These are phyloP conservation scores for Chaetodon auriga DNA, from an alignment of 2,113 vertebrate species.

Conservation along the genomic window DNA sequence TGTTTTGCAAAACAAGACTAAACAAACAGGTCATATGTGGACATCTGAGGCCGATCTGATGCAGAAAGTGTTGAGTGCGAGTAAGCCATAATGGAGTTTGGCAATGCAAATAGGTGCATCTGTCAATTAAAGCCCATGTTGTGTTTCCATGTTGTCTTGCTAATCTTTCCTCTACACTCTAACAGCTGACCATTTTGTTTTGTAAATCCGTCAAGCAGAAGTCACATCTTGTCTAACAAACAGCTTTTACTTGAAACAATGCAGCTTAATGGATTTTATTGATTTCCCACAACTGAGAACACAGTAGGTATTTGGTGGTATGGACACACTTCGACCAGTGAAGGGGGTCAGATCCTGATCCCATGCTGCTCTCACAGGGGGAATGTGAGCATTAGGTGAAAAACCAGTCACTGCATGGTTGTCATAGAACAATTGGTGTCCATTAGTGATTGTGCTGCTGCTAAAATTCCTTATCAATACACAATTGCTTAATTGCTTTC, in stretches of 20 bases:
- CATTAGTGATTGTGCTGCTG: conserved; percentile 9
- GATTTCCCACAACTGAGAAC: conserved; percentile 63
- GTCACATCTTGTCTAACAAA: conserved; percentile 64
- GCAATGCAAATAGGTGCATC: conserved; percentile 28
- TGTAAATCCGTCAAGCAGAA: conserved; percentile 60
- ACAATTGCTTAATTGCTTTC: conserved; percentile 22
- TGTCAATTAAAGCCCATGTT: conserved; percentile 33
- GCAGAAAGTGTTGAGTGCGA: not conserved
- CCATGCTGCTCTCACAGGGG: conserved; percentile 20
- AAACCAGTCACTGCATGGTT: conserved; percentile 5
- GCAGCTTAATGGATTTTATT: conserved; percentile 72
- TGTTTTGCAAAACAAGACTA: not conserved
- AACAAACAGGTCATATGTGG: not conserved
- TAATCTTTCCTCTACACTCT: conserved; percentile 19
- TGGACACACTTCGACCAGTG: conserved; percentile 37
- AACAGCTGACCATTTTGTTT: conserved; percentile 46
- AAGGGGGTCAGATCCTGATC: conserved; percentile 65
- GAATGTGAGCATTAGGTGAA: conserved; percentile 18
- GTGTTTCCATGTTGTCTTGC: conserved; percentile 15
- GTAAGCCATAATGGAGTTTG: conserved; percentile 7
- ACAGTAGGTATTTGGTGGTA: conserved; percentile 46
- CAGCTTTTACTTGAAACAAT: conserved; percentile 64
- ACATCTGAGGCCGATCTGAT: not conserved
- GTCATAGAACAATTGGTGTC: conserved; percentile 11
- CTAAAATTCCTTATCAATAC: conserved; percentile 21